Percentiles rank a stretch among this genome's conserved stretches.
phyloP scores from a whole-genome alignment of 2,888 invertebrate species.

The Poecilobothrus nobilitatus region DNA sequence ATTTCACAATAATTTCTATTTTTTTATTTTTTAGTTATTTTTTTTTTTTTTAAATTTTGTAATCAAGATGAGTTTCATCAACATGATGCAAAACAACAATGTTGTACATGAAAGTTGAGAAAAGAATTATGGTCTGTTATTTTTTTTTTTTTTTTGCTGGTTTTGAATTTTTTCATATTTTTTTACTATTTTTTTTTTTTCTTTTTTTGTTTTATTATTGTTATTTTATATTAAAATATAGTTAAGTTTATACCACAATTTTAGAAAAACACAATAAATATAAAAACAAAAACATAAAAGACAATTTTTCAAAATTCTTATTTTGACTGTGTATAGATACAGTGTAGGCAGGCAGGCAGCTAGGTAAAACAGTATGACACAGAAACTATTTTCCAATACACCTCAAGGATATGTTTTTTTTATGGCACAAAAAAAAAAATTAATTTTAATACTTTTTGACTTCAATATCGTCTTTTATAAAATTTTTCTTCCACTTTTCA shows the following conservation, averaged over 20 bases:
- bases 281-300: not conserved
- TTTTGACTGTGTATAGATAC: not conserved
- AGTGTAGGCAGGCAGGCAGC: too few species aligned
- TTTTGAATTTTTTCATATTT: not conserved
- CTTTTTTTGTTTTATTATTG: too few species aligned
- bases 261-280: not conserved
- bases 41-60: not conserved
- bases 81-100: slow-evolving; percentile 2
- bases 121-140: not conserved
- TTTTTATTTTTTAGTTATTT: not conserved
- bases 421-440: not conserved
- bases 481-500: not conserved
- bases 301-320: not conserved
- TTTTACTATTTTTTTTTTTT: not conserved
- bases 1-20: not conserved
- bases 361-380: not conserved
- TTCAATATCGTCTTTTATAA: not conserved
- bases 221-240: not conserved
- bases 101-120: slow-evolving; percentile 2
- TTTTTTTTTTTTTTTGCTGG: not conserved
- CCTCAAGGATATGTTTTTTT: not conserved
- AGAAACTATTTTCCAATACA: not conserved
- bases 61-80: not conserved
- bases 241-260: not conserved
- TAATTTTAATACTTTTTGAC: not conserved